A percentile compares a stretch with the other conserved stretches of the same genome.
Conservation (phyloP, 2,113 vertebrate species). For the Ceuthmochares aereus region DNA sequence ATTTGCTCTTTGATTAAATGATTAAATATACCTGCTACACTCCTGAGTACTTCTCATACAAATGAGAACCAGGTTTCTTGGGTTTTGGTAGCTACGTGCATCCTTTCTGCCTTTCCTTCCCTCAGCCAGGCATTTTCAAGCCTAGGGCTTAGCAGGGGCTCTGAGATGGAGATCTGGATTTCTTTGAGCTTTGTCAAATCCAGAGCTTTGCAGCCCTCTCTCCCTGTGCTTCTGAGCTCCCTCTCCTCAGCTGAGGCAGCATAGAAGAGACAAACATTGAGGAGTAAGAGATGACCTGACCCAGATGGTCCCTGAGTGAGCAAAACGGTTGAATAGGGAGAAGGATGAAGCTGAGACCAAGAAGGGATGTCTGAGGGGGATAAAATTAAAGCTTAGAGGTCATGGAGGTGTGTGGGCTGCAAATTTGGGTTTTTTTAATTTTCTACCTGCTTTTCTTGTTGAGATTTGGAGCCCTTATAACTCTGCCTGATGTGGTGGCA, state of each 20-base stretch:
- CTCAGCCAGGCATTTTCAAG: background rate
- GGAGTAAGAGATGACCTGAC: background rate
- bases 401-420: background rate
- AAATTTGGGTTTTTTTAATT: too few species aligned
- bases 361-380: background rate
- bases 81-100: background rate
- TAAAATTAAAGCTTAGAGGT: background rate
- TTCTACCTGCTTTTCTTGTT: background rate
- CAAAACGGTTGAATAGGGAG: background rate
- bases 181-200: background rate
- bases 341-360: background rate
- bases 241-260: background rate
- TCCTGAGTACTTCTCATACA: too few species aligned
- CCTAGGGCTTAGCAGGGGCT: background rate
- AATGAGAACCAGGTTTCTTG: background rate
- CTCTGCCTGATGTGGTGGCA: background rate
- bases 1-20: background rate
- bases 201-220: background rate
- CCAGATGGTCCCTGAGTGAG: background rate
- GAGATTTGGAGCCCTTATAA: background rate
- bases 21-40: rapidly evolving
- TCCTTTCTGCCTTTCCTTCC: background rate
- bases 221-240: background rate
- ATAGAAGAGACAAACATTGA: background rate
- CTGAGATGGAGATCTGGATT: background rate